Base-by-base conservation (phyloP, 2,797 vertebrate genomes). In the Rhodeus uyekii region DNA sequence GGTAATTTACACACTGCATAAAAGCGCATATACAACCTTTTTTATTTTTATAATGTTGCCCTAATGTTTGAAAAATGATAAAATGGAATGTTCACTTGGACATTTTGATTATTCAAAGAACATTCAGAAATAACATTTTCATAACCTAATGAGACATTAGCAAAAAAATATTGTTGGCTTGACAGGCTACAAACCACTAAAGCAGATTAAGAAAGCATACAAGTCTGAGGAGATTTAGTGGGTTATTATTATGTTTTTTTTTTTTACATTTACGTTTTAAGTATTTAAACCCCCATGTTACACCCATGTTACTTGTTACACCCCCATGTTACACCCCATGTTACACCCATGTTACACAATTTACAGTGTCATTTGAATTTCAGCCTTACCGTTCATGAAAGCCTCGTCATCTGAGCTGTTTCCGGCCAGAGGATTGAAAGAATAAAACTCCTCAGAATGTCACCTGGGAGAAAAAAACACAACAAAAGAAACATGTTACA, bases 391-490 rank as follows among this genome's bases (percentile, higher is more conserved):
- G 84, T 86, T 92, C 92, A 92, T 34, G 89, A 89, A 91, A 89
- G 90, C 80, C 87, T 67, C 75, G 63, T 85, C 81, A 90, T 84
- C 84, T 90, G 89, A 63, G 84, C 86, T 88, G 84, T 86, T 85
- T 90, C 86, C 1, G 88, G 92, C 93, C 89, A 91, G 93, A 96
- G 93, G 86, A 93, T 93, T 85, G 91, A 95, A 95, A 96, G 92
- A 90, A 89, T 86, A 91, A 93, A 94, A 95, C 96, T 94, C 95
- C 95, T 96, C 95, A 87, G 93, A 94, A 95, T 95, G 93, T 94
- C 96, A 60, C 96, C 96, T 97, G 92, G 32, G 92, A 84, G 29
- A 89, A 22, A 84, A 44, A 8, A 65, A 81, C n/a, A n/a, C n/a
- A n/a, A n/a, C 24, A 16, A 75, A n/a, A 85, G 76, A 91, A 16